Base-by-base conservation (phyloP, 2,113 vertebrate species). In the Cepphus grylle region DNA sequence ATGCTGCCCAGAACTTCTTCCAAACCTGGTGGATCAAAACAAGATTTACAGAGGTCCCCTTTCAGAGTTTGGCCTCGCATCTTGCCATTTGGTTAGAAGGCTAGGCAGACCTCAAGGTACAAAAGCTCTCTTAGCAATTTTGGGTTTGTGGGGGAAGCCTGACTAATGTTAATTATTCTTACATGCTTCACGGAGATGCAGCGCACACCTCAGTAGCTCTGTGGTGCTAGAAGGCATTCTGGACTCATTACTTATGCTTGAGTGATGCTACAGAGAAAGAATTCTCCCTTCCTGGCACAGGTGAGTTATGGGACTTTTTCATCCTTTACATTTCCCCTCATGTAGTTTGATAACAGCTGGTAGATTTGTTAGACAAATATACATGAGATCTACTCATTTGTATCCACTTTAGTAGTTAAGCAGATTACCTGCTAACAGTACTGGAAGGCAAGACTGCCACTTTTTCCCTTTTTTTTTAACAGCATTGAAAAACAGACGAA, bases 391-490 rank as follows among this genome's bases (percentile, higher is more conserved):
- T 69, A 58, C 8, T 50, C 3, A 38, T 83, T 74, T 77, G 23
- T 49, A 63, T 50, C 8, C 5, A 6, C 16, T 74, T 78, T 18
- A 83, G 42, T 26, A 36, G 22, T 40, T 83, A 74, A 80, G 32
- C 15, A 71, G n/a, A 36, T 8, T 43, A 59, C 3, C 9, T 63
- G 20, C 38, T 78, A 78, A 56, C 0, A 0, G 5, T 69, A 65
- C 13, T 63, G 29, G 30, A 77, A 69, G 15, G 30, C 0, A 1
- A 78, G 25, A 38, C 38, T 38, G 38, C 1, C 6, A 56, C 13
- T 0, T 40, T 66, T 71, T 8, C 3, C 3, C 1, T 12, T 17
- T 19, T 66, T 55, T 19, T 61, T 34, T 7, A 34, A 10, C 2
- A 14, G 10, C 40, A 52, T 40, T 50, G 40, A 73, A 62, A 80